A percentile compares a stretch with the other conserved stretches of the same genome.
Evolutionary conservation across 2,113 vertebrate species (phyloP).

Genomic region (Eleginops maclovinus): DNA sequence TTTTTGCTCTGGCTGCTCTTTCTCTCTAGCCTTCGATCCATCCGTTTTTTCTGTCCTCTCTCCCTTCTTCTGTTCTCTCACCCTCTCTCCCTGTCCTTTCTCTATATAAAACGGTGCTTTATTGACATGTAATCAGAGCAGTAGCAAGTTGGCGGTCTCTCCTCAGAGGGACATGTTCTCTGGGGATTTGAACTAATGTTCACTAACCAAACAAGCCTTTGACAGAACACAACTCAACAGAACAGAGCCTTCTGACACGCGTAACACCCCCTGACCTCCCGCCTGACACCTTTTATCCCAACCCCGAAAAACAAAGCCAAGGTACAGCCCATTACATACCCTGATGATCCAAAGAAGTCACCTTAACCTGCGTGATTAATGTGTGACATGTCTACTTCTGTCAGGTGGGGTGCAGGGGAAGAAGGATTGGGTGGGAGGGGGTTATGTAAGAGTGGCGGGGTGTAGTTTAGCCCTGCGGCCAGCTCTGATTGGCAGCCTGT

Average conservation of each 20-base stretch:
- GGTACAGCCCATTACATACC: constrained; percentile 77
- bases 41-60: constrained; percentile 29
- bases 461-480: constrained; percentile 25
- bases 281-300: constrained; percentile 12
- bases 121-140: constrained; percentile 73
- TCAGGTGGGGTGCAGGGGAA: constrained; percentile 29
- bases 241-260: constrained; percentile 73
- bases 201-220: constrained; percentile 75
- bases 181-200: constrained; percentile 71
- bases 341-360: constrained; percentile 80
- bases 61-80: constrained; percentile 5
- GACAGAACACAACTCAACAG: constrained; percentile 59
- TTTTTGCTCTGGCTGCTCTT: constrained; percentile 41
- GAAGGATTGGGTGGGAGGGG: constrained; percentile 18
- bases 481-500: constrained; percentile 81
- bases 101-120: constrained; percentile 78
- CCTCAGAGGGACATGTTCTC: constrained; percentile 63
- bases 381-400: constrained; percentile 49
- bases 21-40: constrained; percentile 41
- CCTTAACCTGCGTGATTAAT: constrained; percentile 47
- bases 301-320: constrained; percentile 70
- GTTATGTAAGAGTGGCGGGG: neutral
- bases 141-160: constrained; percentile 63
- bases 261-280: constrained; percentile 15
- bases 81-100: neutral